Percentiles rank a stretch among this genome's conserved stretches.
Evolutionary conservation across 2,797 vertebrate species (phyloP).

Genomic region (Sebastes hubbsi): DNA sequence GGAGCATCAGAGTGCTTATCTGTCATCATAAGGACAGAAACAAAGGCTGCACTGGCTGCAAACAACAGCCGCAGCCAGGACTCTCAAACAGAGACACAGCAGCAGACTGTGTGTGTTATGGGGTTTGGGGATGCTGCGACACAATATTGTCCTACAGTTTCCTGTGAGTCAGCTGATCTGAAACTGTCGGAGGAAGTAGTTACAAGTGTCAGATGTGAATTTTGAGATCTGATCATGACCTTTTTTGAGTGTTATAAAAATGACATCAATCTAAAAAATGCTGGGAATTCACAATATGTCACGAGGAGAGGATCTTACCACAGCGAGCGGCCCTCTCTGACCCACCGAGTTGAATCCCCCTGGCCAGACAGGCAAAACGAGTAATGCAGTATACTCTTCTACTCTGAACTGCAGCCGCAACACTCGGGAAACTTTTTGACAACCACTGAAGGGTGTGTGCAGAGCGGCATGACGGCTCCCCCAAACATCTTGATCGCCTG

Average conservation of each 20-base stretch:
- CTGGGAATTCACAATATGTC: not conserved
- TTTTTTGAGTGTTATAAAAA: not conserved
- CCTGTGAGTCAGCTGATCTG: conserved; percentile 2
- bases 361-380: too few species aligned
- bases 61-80: conserved; percentile 28
- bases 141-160: conserved; percentile 17
- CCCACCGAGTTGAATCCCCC: too few species aligned
- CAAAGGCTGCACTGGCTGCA: conserved; percentile 33
- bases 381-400: too few species aligned
- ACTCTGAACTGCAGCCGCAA: too few species aligned
- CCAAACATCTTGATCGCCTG: too few species aligned
- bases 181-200: not conserved
- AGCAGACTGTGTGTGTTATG: conserved; percentile 10
- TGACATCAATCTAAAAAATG: not conserved
- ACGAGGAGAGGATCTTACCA: too few species aligned
- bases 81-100: conserved; percentile 16
- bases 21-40: conserved; percentile 62
- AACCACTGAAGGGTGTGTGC: too few species aligned
- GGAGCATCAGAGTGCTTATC: conserved; percentile 51
- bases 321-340: too few species aligned
- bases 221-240: not conserved
- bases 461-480: too few species aligned
- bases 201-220: not conserved
- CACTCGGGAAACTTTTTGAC: too few species aligned
- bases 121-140: conserved; percentile 21